These are phyloP conservation scores for Drosophila paranaensis DNA, from an alignment of 2,888 invertebrate species.

Conservation along the genomic window DNA sequence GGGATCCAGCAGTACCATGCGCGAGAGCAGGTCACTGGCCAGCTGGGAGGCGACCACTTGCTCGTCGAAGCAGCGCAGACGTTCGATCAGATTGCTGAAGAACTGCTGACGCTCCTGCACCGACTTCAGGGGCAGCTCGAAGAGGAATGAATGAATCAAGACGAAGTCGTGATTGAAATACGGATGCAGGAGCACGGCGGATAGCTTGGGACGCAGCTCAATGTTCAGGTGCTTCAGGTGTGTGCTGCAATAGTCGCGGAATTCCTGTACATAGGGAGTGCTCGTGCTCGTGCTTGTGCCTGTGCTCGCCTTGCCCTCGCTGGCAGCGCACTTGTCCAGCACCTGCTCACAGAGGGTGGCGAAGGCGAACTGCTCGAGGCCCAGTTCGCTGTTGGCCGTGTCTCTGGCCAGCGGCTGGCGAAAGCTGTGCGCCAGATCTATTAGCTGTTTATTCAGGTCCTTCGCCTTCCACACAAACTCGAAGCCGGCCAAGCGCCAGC, in stretches of 20 bases:
- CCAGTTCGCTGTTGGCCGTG: slow-evolving; percentile 85
- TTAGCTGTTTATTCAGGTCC: slow-evolving; percentile 88
- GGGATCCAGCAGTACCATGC: slow-evolving; percentile 93
- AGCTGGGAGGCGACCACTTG: slow-evolving; percentile 93
- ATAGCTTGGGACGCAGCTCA: slow-evolving; percentile 88
- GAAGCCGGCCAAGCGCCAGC: slow-evolving; percentile 94
- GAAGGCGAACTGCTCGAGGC: slow-evolving; percentile 91
- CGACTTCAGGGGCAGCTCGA: slow-evolving; percentile 92
- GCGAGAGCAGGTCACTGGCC: slow-evolving; percentile 90
- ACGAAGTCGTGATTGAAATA: slow-evolving; percentile 95
- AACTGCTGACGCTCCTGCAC: slow-evolving; percentile 91
- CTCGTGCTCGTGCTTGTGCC: slow-evolving; percentile 88
- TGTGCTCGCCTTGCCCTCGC: slow-evolving; percentile 86
- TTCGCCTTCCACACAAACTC: slow-evolving; percentile 91
- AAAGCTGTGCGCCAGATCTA: slow-evolving; percentile 88
- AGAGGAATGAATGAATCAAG: slow-evolving; percentile 92
- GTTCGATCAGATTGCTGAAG: slow-evolving; percentile 89
- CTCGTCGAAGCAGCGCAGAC: slow-evolving; percentile 91
- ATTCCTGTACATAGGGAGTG: slow-evolving; percentile 89
- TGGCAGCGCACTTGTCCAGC: slow-evolving; percentile 83
- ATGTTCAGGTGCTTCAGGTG: slow-evolving; percentile 89
- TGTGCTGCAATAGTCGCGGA: slow-evolving; percentile 89
- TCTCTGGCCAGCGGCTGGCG: slow-evolving; percentile 91
- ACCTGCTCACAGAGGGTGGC: slow-evolving; percentile 91
- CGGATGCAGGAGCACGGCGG: slow-evolving; percentile 88